These are phyloP conservation scores for Stylophora pistillata DNA, from an alignment of 64 coral and sea anemone species.

Conservation along the genomic window DNA sequence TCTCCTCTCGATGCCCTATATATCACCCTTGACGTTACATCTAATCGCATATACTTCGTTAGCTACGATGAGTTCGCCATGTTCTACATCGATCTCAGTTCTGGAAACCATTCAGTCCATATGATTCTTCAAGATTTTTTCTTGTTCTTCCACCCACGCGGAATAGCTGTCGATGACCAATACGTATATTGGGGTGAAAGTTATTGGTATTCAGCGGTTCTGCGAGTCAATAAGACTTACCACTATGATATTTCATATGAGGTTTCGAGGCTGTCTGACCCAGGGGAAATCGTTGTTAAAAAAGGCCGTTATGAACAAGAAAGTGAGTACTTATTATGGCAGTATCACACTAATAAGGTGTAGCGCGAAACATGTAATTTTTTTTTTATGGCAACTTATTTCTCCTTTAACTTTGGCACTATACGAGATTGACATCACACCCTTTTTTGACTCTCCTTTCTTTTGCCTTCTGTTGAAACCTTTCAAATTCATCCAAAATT, in stretches of 20 bases:
- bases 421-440: too few relatives aligned
- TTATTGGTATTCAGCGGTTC: background rate
- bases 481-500: too few relatives aligned
- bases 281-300: background rate
- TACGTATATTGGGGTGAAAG: slow-evolving; percentile 26
- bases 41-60: slow-evolving; percentile 39
- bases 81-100: background rate
- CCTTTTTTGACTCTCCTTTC: too few relatives aligned
- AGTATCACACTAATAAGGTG: too few relatives aligned
- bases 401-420: too few relatives aligned
- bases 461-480: too few relatives aligned
- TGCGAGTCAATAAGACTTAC: background rate
- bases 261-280: background rate
- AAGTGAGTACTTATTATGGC: background rate
- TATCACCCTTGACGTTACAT: slow-evolving; percentile 17
- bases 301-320: background rate
- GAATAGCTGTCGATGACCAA: slow-evolving; percentile 5
- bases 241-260: background rate
- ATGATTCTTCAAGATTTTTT: background rate
- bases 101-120: background rate
- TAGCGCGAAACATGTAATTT: too few relatives aligned
- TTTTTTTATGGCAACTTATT: too few relatives aligned
- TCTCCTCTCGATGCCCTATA: background rate
- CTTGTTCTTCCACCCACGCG: background rate
- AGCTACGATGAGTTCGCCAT: background rate